Conservation (phyloP, 2,113 vertebrate genomes). For the Rafetus swinhoei region DNA sequence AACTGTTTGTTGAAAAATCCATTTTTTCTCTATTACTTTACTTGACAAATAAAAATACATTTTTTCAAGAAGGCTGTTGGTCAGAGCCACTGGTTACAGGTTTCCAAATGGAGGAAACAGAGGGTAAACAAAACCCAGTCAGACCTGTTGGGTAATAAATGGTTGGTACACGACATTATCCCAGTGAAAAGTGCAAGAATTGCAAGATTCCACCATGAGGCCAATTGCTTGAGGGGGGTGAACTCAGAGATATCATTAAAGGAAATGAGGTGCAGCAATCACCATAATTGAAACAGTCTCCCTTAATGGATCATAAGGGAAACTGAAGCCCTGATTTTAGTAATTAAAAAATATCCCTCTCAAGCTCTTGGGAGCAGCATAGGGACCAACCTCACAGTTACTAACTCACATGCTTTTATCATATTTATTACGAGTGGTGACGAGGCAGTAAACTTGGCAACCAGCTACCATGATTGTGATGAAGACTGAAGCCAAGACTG, state of each 20-base stretch:
- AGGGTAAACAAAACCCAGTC: too few species aligned
- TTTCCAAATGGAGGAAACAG: too few species aligned
- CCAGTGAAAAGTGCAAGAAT: background rate
- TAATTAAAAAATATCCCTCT: background rate
- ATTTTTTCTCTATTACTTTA: background rate
- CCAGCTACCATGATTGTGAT: too few species aligned
- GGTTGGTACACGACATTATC: fast-evolving
- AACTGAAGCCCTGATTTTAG: background rate
- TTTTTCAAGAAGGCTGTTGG: background rate
- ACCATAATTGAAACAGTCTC: background rate
- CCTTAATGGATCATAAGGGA: background rate
- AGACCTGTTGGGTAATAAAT: background rate
- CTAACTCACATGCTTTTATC: too few species aligned
- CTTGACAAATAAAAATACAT: background rate
- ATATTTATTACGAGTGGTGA: too few species aligned
- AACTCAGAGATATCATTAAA: background rate
- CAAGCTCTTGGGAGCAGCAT: background rate
- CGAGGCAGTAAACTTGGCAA: too few species aligned
- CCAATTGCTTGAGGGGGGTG: background rate
- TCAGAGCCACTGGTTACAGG: background rate
- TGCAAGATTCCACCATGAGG: background rate
- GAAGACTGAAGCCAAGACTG: background rate
- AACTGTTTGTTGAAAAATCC: background rate
- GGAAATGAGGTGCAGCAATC: background rate
- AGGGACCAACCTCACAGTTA: background rate